Evolutionary conservation across 2,797 vertebrate genomes (phyloP).

Genomic region (Gadopsis bispinosus): DNA sequence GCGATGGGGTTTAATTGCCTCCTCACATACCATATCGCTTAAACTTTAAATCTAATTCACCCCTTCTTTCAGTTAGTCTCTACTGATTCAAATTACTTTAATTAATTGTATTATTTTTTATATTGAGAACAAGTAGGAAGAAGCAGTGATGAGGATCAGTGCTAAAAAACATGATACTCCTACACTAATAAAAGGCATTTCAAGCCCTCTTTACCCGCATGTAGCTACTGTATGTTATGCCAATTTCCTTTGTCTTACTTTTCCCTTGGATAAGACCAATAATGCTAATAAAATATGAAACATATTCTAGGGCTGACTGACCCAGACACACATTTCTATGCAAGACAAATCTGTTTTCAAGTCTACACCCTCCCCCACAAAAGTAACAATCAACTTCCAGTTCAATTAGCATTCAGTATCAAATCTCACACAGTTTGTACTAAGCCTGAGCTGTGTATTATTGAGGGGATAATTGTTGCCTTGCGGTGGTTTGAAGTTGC

Average conservation of each 20-base stretch:
- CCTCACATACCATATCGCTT: conserved; percentile 1
- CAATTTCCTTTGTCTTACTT: conserved; percentile 40
- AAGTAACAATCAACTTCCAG: conserved; percentile 61
- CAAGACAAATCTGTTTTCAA: conserved; percentile 33
- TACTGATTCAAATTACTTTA: conserved; percentile 16
- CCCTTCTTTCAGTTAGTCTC: conserved; percentile 20
- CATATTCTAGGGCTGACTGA: conserved; percentile 36
- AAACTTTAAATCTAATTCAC: conserved; percentile 4
- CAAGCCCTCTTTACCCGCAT: background rate
- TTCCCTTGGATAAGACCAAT: conserved; percentile 2
- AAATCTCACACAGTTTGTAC: conserved; percentile 52
- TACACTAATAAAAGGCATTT: background rate
- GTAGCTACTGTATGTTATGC: conserved; percentile 7
- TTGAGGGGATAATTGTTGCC: conserved; percentile 74
- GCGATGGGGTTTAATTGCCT: background rate
- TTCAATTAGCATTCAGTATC: conserved; percentile 71
- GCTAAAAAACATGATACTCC: background rate
- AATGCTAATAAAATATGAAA: conserved; percentile 46
- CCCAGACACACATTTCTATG: conserved; percentile 33
- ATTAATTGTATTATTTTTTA: conserved; percentile 23
- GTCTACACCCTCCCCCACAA: conserved; percentile 38
- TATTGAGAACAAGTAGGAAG: background rate
- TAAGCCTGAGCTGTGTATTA: conserved; percentile 40
- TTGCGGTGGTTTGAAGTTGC: conserved; percentile 67
- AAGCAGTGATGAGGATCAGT: background rate